These are phyloP conservation scores for Heterochromis multidens DNA, from an alignment of 2,113 vertebrate genomes.

Conservation along the genomic window DNA sequence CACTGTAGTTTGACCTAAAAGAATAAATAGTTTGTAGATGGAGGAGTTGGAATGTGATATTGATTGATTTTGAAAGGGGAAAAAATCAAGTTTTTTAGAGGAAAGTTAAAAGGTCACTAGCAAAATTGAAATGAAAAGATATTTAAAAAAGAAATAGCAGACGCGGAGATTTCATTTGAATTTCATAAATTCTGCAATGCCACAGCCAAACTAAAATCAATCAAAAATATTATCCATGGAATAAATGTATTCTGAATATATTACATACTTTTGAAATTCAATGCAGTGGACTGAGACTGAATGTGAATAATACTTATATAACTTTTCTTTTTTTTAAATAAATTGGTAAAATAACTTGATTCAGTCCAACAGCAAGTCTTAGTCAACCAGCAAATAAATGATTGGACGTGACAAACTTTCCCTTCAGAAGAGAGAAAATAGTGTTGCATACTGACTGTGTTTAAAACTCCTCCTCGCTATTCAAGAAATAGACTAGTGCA, in stretches of 20 bases:
- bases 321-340: neutral
- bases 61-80: neutral
- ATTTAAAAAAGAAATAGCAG: neutral
- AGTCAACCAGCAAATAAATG: constrained; percentile 20
- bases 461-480: constrained; percentile 2
- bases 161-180: neutral
- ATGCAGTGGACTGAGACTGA: neutral
- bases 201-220: neutral
- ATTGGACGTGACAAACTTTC: constrained; percentile 15
- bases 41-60: constrained; percentile 6
- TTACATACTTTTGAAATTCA: neutral
- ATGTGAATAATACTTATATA: constrained; percentile 4
- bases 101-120: constrained; percentile 2
- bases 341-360: neutral
- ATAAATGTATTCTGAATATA: constrained; percentile 16
- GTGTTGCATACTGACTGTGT: constrained; percentile 3
- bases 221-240: neutral
- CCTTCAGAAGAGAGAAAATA: constrained; percentile 15
- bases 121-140: neutral
- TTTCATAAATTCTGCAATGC: neutral
- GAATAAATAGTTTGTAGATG: neutral
- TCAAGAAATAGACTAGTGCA: constrained; percentile 34
- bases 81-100: neutral
- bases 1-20: constrained; percentile 1
- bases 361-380: neutral